A percentile compares a stretch with the other conserved stretches of the same genome.
phyloP scores from a whole-genome alignment of 2,113 vertebrate species.

The Diadophis punctatus region DNA sequence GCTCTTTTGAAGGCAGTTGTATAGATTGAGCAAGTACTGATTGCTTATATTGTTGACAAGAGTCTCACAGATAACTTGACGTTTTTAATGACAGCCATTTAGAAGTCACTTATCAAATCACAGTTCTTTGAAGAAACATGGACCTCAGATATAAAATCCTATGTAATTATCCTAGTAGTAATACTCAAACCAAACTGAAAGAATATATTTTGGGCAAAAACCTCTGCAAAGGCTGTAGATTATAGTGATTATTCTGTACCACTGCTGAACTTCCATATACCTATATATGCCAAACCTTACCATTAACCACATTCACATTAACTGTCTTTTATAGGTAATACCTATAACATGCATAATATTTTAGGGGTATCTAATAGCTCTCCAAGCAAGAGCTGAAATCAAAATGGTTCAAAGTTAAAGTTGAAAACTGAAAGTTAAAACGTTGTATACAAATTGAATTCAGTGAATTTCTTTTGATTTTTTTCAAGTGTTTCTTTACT shows the following conservation, averaged over 20 bases:
- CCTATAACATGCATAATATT: not conserved
- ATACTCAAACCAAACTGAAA: not conserved
- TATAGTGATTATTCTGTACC: not conserved
- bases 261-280: too few relatives aligned
- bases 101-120: too few relatives aligned
- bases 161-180: not conserved
- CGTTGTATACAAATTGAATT: not conserved
- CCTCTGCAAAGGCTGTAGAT: not conserved
- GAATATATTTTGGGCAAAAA: not conserved
- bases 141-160: not conserved
- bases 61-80: not conserved
- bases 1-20: not conserved
- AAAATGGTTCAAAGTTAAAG: not conserved
- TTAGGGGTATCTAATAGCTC: not conserved
- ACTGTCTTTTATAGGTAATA: not conserved
- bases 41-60: not conserved
- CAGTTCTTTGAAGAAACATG: not conserved
- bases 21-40: not conserved
- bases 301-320: not conserved
- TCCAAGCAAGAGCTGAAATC: not conserved
- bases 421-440: not conserved
- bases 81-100: not conserved
- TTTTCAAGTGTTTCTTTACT: constrained; percentile 83
- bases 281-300: not conserved
- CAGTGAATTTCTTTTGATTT: constrained; percentile 2